Evolutionary conservation across 2,888 invertebrate genomes (phyloP).

Genomic region (Glyphotaelius pellucidus): DNA sequence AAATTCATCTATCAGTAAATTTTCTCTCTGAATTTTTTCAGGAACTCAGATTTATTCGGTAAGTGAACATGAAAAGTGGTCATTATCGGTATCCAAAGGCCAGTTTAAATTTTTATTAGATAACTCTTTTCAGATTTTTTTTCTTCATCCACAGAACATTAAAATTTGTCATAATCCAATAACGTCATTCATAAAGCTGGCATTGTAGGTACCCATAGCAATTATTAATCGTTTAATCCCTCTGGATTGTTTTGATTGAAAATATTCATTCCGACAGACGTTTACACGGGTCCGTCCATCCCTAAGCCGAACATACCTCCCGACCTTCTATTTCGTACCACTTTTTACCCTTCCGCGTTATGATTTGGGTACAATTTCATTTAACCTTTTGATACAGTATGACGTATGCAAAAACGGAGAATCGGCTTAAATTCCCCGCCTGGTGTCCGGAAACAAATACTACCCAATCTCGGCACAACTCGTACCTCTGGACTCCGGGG

Average conservation of each 20-base stretch:
- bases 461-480: slow-evolving; percentile 20
- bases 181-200: background rate
- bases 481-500: background rate
- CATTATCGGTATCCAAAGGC: background rate
- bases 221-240: background rate
- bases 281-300: slow-evolving; percentile 33
- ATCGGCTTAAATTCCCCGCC: slow-evolving; percentile 40
- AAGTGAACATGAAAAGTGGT: background rate
- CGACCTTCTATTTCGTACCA: background rate
- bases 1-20: no score
- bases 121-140: background rate
- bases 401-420: slow-evolving; percentile 61
- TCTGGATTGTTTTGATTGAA: slow-evolving; percentile 61
- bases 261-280: slow-evolving; percentile 47
- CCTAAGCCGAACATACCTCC: slow-evolving; percentile 9
- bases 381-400: slow-evolving; percentile 65
- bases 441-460: slow-evolving; percentile 52
- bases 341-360: slow-evolving; percentile 11
- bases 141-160: background rate
- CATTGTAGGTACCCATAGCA: background rate
- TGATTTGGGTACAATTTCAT: slow-evolving; percentile 60
- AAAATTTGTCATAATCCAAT: background rate
- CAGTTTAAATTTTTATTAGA: background rate
- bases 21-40: no score
- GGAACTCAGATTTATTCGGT: background rate